phyloP scores from a whole-genome alignment of 2,113 vertebrate genomes.

The Corythornis vintsioides region DNA sequence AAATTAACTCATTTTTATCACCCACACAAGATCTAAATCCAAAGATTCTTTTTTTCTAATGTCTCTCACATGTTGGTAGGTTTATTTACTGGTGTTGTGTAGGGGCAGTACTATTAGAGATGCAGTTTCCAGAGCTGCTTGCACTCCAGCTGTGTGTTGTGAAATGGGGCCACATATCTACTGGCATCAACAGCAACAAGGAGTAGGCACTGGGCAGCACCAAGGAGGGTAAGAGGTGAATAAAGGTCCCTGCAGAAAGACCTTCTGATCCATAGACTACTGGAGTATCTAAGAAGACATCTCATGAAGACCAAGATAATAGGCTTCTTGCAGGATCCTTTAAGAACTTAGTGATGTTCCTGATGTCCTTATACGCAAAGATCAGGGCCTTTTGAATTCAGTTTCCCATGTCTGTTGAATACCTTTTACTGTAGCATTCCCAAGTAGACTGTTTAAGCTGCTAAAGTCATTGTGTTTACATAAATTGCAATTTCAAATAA shows the following conservation, averaged over 20 bases:
- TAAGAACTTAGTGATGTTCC: neutral
- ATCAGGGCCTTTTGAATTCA: neutral
- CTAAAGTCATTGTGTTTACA: neutral
- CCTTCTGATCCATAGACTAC: neutral
- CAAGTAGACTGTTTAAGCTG: neutral
- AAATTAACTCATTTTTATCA: neutral
- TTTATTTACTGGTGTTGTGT: neutral
- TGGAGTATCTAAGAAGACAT: neutral
- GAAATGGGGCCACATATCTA: neutral
- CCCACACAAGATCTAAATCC: neutral
- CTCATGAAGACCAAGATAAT: neutral
- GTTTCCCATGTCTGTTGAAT: neutral
- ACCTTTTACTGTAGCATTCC: neutral
- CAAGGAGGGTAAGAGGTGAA: neutral
- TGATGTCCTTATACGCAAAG: neutral
- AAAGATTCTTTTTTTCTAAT: neutral
- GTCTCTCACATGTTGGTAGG: neutral
- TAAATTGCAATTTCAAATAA: neutral
- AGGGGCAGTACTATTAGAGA: neutral
- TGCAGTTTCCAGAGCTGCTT: neutral
- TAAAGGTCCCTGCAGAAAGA: neutral
- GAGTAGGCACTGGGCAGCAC: neutral
- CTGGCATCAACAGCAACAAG: accelerated
- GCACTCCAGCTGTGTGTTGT: neutral
- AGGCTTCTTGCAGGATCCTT: neutral